Conservation (phyloP, 2,888 invertebrate species). For the Automeris io region DNA sequence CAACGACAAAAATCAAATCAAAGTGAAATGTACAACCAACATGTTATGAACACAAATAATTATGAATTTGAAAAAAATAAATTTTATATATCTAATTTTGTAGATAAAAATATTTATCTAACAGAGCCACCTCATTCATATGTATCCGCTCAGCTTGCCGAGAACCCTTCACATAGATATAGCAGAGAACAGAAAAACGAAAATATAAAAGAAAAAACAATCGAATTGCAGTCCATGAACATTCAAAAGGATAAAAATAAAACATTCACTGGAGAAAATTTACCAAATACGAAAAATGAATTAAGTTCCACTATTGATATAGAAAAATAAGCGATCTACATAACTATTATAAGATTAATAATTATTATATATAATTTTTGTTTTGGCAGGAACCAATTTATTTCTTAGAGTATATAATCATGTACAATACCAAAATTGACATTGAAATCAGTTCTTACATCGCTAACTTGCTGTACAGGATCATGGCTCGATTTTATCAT, state of each 20-base stretch:
- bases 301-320: not conserved
- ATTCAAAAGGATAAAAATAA: constrained; percentile 11
- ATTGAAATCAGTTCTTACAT: no score
- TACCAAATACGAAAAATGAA: not conserved
- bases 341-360: no score
- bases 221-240: constrained; percentile 10
- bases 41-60: constrained; percentile 28
- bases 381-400: no score
- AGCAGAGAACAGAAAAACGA: constrained; percentile 20
- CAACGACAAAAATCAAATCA: constrained; percentile 22
- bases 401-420: no score
- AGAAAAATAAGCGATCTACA: no score
- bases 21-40: constrained; percentile 21
- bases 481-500: no score
- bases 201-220: constrained; percentile 18
- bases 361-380: no score
- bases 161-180: constrained; percentile 11
- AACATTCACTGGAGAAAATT: constrained; percentile 7
- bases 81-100: constrained; percentile 27
- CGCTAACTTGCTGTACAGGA: no score
- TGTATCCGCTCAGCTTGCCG: not conserved
- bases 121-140: constrained; percentile 11
- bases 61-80: constrained; percentile 37
- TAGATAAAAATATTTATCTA: constrained; percentile 25
- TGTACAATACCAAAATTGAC: no score